phyloP scores from a whole-genome alignment of 2,113 vertebrate genomes.

The Lutjanus erythropterus region DNA sequence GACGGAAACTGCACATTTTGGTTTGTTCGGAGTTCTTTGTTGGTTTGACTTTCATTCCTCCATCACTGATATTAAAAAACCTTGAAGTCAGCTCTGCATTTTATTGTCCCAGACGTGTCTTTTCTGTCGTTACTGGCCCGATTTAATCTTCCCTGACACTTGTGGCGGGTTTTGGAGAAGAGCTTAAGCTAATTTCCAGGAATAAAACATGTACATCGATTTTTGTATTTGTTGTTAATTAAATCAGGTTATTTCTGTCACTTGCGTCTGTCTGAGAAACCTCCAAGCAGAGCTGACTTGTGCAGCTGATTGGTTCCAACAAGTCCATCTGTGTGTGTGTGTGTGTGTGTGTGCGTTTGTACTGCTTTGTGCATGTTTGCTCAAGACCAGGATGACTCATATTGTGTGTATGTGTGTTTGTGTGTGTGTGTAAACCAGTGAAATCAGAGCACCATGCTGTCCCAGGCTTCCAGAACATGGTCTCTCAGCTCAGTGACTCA shows the following conservation, averaged over 20 bases:
- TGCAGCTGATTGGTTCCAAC: constrained; percentile 38
- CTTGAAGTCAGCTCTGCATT: not conserved
- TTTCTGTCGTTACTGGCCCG: constrained; percentile 7
- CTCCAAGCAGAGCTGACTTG: constrained; percentile 15
- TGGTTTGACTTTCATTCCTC: not conserved
- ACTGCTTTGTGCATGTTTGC: constrained; percentile 49
- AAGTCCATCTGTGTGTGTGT: constrained; percentile 6
- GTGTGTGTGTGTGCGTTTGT: constrained; percentile 11
- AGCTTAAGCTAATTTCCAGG: constrained; percentile 20
- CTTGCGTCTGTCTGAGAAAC: constrained; percentile 32
- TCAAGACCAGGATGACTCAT: constrained; percentile 68
- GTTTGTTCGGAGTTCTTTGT: not conserved
- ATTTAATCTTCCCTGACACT: constrained; percentile 28
- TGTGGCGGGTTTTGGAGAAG: constrained; percentile 5
- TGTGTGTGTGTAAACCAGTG: constrained; percentile 41
- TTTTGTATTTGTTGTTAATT: constrained; percentile 47
- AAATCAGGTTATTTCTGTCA: constrained; percentile 44
- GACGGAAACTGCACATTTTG: not conserved
- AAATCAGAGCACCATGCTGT: constrained; percentile 68
- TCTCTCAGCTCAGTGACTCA: constrained; percentile 71
- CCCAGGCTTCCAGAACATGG: constrained; percentile 72
- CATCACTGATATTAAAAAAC: not conserved
- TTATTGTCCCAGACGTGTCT: constrained; percentile 20
- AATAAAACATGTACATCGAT: constrained; percentile 35
- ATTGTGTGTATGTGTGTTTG: constrained; percentile 42